Percentiles rank a stretch among this genome's conserved stretches.
These are phyloP conservation scores for Dasyornis broadbenti DNA, from an alignment of 2,113 vertebrate genomes.

Conservation along the genomic window DNA sequence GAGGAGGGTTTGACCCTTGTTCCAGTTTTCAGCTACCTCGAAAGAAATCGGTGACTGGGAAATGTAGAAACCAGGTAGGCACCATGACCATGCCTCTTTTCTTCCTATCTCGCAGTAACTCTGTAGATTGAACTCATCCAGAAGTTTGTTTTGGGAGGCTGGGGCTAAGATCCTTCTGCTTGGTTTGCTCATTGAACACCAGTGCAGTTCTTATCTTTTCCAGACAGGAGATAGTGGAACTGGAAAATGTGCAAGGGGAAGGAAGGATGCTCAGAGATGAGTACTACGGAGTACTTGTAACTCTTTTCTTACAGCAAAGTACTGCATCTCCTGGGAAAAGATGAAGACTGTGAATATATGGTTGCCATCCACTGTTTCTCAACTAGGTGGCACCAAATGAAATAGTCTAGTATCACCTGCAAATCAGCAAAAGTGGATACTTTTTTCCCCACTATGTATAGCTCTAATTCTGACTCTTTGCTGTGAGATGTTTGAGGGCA, in stretches of 20 bases:
- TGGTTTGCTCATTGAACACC: background rate
- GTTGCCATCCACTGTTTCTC: constrained; percentile 2
- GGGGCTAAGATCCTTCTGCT: background rate
- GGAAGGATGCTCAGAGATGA: background rate
- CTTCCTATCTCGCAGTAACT: background rate
- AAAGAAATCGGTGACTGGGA: background rate
- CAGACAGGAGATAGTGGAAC: background rate
- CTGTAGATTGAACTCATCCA: background rate
- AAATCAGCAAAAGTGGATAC: background rate
- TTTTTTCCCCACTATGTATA: background rate
- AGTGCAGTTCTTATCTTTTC: background rate
- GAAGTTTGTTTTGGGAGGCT: background rate
- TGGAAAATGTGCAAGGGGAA: background rate
- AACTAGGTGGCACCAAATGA: constrained; percentile 22
- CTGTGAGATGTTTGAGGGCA: background rate
- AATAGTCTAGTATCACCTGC: background rate
- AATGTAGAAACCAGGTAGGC: background rate
- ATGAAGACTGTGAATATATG: background rate
- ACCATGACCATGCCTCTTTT: background rate
- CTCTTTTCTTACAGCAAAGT: background rate
- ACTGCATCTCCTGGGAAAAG: background rate
- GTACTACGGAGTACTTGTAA: background rate
- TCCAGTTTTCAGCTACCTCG: background rate
- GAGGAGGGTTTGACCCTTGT: background rate
- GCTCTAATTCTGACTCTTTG: background rate